Base-by-base conservation (phyloP, 2,797 vertebrate genomes). In the Holocentrus rufus region DNA sequence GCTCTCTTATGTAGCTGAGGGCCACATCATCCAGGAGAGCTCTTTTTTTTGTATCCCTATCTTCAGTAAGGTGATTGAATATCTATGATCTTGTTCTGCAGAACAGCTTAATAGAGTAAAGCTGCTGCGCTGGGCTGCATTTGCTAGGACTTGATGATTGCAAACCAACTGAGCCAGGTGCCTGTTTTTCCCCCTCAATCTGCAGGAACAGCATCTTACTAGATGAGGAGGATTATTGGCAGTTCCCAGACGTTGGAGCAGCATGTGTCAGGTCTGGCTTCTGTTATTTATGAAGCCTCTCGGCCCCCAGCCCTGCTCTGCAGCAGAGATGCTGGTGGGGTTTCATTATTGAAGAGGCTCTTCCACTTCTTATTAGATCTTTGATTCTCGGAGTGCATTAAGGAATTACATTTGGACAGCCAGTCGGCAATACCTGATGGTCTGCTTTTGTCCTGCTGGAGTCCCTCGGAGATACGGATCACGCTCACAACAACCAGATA, bases 331-430 rank as follows among this genome's bases (percentile, higher is more conserved):
- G 89, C 89, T 90, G 92, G 87, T 89, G 92, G 88, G 87, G 85
- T 90, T 93, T 92, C 90, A 92, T 92, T 92, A 92, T 89, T 90
- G 90, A 91, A 90, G 90, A 88, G 90, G 90, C 87, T 89, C 88
- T 87, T 91, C 90, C 88, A 89, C 82, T 84, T 88, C 87, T 92
- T 91, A 94, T 94, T 93, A 93, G 91, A 93, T 92, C 91, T 92
- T 79, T 34, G 87, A 83, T 88, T 92, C 87, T 89, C 89, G 83
- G 79, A 91, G 91, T 92, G 87, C 93, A 94, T 94, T 94, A 94
- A 92, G 91, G 87, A 90, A 93, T 92, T 92, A 79, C 85, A 88
- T 90, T 89, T 84, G 85, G 87, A 88, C 79, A 50, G 81, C 75
- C 77, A 85, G 86, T 87, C 91, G 86, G 87, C 82, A 70, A 69